A percentile compares a stretch with the other conserved stretches of the same genome.
These are phyloP conservation scores for Odocoileus virginianus DNA, from an alignment of 2,113 vertebrate genomes.

Conservation along the genomic window DNA sequence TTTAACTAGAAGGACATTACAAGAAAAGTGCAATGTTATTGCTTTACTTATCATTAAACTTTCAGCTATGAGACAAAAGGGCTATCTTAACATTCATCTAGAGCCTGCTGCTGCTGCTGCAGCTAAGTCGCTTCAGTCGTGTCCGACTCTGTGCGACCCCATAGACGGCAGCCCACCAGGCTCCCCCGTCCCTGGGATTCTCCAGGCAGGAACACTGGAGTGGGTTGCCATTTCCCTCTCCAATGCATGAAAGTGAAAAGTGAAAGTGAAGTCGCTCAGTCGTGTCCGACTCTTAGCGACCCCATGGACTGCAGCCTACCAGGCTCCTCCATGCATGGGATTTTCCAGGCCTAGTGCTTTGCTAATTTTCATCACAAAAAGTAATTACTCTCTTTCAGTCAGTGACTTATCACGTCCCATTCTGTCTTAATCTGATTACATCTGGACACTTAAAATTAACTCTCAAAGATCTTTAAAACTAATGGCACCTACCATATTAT, in stretches of 20 bases:
- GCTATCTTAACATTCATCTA: neutral
- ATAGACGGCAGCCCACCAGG: too few species aligned
- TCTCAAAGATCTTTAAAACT: neutral
- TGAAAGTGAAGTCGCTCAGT: too few species aligned
- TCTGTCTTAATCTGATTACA: neutral
- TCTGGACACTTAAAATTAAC: neutral
- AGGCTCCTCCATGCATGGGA: too few species aligned
- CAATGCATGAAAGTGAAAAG: too few species aligned
- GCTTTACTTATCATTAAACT: neutral
- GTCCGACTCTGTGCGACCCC: too few species aligned
- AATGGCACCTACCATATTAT: neutral
- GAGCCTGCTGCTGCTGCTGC: neutral
- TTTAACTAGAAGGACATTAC: neutral
- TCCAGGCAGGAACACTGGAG: too few species aligned
- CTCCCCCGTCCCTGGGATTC: too few species aligned
- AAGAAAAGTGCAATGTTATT: neutral
- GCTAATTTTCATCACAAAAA: neutral
- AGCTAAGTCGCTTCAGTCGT: too few species aligned
- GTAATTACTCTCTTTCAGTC: neutral
- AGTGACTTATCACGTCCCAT: neutral
- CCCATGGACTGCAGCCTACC: too few species aligned
- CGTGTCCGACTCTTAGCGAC: too few species aligned
- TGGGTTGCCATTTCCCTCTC: too few species aligned
- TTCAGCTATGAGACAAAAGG: neutral
- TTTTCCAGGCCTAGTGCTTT: neutral